A percentile compares a stretch with the other conserved stretches of the same genome.
Conservation (phyloP, 1,140 invertebrate species). For the Nephila pilipes region DNA sequence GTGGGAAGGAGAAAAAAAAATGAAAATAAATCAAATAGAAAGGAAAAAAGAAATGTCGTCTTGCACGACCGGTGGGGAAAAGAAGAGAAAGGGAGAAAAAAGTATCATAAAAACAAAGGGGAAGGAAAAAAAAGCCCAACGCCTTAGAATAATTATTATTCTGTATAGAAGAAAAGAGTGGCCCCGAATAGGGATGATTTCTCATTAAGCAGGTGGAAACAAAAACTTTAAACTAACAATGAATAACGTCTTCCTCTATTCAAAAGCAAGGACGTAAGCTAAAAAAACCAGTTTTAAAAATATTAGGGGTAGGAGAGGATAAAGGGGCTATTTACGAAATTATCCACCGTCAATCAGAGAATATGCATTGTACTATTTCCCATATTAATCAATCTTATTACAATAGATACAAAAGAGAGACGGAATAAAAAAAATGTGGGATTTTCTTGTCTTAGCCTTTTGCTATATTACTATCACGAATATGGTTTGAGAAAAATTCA, state of each 20-base stretch:
- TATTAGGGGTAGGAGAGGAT: constrained; percentile 33
- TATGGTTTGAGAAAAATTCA: neutral
- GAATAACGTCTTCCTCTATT: constrained; percentile 53
- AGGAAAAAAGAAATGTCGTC: constrained; percentile 71
- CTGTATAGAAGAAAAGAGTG: constrained; percentile 54
- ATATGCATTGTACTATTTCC: constrained; percentile 42
- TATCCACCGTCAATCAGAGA: constrained; percentile 26
- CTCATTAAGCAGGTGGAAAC: constrained; percentile 74
- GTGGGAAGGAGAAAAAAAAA: constrained; percentile 26
- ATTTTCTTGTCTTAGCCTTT: neutral
- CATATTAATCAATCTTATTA: constrained; percentile 52
- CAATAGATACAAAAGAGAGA: neutral
- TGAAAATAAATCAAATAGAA: constrained; percentile 44
- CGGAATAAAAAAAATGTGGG: neutral
- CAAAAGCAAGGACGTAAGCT: constrained; percentile 58
- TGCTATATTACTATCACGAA: neutral
- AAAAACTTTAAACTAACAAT: constrained; percentile 73
- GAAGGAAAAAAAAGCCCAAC: constrained; percentile 48
- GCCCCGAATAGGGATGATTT: constrained; percentile 55
- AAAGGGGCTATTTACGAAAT: constrained; percentile 40
- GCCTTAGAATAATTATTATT: constrained; percentile 72
- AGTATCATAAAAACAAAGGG: constrained; percentile 42
- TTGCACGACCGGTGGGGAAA: constrained; percentile 65
- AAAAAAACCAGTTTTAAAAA: constrained; percentile 54
- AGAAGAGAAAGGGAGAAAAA: constrained; percentile 49